phyloP scores from a whole-genome alignment of 2,888 invertebrate genomes.

The Nomada fucata region DNA sequence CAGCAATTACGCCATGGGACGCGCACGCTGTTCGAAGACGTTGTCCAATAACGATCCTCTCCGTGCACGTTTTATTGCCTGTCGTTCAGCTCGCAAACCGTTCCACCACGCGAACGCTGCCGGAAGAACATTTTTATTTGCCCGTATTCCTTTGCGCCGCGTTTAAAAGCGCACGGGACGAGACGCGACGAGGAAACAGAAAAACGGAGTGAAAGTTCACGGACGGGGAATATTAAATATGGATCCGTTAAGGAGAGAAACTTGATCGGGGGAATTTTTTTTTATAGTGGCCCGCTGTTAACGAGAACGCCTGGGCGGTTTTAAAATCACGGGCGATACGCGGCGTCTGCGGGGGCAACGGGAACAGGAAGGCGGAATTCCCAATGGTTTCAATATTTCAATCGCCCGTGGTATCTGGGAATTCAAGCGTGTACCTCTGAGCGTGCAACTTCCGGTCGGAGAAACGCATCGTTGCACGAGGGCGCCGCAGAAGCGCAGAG shows the following conservation, averaged over 20 bases:
- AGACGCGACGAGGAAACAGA: not conserved
- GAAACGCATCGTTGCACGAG: conserved; percentile 39
- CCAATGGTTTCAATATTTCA: conserved; percentile 38
- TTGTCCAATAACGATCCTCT: not conserved
- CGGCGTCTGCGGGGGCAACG: not conserved
- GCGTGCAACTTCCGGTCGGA: conserved; percentile 48
- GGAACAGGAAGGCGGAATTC: not conserved
- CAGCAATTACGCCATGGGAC: conserved; percentile 10
- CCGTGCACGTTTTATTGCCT: not conserved
- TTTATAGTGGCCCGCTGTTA: not conserved
- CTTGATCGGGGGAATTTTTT: not conserved
- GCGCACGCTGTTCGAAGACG: not conserved
- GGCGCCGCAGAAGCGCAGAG: conserved; percentile 16
- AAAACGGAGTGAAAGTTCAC: not conserved
- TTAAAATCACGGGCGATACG: not conserved
- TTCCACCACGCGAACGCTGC: not conserved
- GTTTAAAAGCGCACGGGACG: not conserved
- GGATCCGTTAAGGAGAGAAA: not conserved
- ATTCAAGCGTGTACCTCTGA: conserved; percentile 40
- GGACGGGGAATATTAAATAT: not conserved
- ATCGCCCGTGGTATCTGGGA: conserved; percentile 39
- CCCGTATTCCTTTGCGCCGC: not conserved
- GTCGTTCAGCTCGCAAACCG: not conserved
- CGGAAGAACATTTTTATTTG: not conserved
- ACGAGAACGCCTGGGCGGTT: not conserved